Conservation (phyloP, 2,113 vertebrate species). For the Anthoscopus minutus region DNA sequence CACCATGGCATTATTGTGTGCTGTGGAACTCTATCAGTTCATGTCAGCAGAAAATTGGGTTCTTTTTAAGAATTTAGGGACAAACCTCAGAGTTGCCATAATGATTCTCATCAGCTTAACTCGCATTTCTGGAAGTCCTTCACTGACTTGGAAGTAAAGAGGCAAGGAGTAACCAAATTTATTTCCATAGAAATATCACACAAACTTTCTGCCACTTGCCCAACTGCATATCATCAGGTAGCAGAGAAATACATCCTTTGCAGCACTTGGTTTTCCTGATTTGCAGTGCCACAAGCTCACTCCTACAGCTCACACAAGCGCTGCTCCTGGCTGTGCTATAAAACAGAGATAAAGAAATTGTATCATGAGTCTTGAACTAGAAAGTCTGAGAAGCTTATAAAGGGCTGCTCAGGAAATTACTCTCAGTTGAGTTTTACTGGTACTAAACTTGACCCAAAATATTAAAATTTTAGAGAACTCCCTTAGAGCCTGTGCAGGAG, state of each 20-base stretch:
- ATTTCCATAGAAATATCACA: background rate
- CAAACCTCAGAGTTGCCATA: background rate
- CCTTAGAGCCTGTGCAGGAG: accelerated
- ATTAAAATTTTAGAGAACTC: background rate
- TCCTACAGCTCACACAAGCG: background rate
- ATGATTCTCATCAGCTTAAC: background rate
- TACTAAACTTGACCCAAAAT: background rate
- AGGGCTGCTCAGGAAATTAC: background rate
- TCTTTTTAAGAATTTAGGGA: background rate
- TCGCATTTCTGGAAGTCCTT: background rate
- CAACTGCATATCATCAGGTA: background rate
- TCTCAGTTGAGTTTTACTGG: background rate
- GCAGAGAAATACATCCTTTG: background rate
- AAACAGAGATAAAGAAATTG: background rate
- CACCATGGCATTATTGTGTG: background rate
- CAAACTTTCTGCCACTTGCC: background rate
- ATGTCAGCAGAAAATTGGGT: background rate
- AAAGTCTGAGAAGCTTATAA: background rate
- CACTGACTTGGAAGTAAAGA: background rate
- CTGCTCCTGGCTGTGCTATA: background rate
- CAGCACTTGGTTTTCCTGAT: background rate
- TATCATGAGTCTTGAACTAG: background rate
- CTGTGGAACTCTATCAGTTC: background rate
- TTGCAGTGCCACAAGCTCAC: background rate
- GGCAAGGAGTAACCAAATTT: background rate